Evolutionary conservation across 2,113 vertebrate species (phyloP).

Genomic region (Morone chrysops): DNA sequence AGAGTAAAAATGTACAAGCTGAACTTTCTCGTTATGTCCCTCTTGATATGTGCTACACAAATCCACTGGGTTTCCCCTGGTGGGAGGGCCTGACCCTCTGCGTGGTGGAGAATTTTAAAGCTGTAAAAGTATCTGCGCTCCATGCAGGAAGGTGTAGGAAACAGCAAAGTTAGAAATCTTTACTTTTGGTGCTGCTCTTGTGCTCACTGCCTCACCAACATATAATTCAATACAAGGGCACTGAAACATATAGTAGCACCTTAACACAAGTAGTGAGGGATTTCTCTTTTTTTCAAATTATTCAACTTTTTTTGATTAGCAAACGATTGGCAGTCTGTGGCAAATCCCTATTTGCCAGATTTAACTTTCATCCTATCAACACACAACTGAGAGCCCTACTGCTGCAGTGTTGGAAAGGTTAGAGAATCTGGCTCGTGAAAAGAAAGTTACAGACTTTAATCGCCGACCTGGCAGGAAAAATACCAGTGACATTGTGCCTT

Average conservation of each 20-base stretch:
- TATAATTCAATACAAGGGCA: constrained; percentile 39
- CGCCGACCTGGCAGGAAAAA: background rate
- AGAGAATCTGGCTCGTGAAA: background rate
- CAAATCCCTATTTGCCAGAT: constrained; percentile 1
- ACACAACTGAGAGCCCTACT: background rate
- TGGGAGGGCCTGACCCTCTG: constrained; percentile 8
- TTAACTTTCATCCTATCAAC: constrained; percentile 26
- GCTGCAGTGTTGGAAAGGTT: constrained; percentile 4
- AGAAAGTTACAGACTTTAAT: constrained; percentile 13
- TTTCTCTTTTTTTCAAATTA: background rate
- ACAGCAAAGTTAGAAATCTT: background rate
- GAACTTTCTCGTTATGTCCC: background rate
- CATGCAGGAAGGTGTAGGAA: background rate
- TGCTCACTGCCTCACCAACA: background rate
- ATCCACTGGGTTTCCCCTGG: background rate
- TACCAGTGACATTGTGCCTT: background rate
- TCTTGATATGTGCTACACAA: background rate
- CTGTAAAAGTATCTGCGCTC: background rate
- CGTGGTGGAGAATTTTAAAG: constrained; percentile 28
- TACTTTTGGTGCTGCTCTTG: background rate
- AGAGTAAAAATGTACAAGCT: background rate
- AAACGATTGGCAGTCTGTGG: background rate
- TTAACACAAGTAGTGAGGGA: background rate
- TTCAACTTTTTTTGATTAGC: background rate
- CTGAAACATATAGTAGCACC: background rate